phyloP scores from a whole-genome alignment of 2,113 vertebrate genomes.

The Peromyscus californicus region DNA sequence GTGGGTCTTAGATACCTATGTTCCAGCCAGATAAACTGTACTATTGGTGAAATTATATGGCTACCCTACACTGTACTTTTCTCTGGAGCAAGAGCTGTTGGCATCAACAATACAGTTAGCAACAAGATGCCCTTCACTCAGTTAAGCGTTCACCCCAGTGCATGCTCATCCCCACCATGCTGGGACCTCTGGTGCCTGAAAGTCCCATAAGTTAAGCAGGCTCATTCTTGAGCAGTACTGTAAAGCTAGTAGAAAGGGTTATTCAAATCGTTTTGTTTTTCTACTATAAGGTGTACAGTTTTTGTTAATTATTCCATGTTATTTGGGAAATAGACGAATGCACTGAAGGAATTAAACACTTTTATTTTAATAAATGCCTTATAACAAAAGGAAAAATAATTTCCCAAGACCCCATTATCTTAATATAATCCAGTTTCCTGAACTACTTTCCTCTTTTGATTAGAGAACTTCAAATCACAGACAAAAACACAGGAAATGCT shows the following conservation, averaged over 20 bases:
- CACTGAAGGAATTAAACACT: neutral
- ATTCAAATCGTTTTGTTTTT: neutral
- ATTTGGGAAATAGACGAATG: neutral
- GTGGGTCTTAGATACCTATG: neutral
- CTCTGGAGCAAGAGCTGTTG: neutral
- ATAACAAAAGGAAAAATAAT: neutral
- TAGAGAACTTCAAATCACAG: conserved; percentile 43
- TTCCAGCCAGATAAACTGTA: neutral
- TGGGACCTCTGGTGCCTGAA: neutral
- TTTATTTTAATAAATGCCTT: neutral
- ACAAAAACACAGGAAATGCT: neutral
- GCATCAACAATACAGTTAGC: neutral
- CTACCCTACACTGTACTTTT: too few relatives aligned
- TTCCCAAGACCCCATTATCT: neutral
- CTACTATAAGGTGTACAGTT: neutral
- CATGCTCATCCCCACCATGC: neutral
- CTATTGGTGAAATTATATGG: too few relatives aligned
- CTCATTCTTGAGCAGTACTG: neutral
- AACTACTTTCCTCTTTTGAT: conserved; percentile 29
- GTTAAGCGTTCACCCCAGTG: neutral
- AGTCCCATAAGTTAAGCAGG: conserved; percentile 9
- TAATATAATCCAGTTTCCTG: neutral
- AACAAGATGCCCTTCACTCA: neutral
- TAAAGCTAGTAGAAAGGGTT: neutral
- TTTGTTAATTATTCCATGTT: neutral